phyloP scores from a whole-genome alignment of 2,113 vertebrate genomes.

The Puntigrus tetrazona region DNA sequence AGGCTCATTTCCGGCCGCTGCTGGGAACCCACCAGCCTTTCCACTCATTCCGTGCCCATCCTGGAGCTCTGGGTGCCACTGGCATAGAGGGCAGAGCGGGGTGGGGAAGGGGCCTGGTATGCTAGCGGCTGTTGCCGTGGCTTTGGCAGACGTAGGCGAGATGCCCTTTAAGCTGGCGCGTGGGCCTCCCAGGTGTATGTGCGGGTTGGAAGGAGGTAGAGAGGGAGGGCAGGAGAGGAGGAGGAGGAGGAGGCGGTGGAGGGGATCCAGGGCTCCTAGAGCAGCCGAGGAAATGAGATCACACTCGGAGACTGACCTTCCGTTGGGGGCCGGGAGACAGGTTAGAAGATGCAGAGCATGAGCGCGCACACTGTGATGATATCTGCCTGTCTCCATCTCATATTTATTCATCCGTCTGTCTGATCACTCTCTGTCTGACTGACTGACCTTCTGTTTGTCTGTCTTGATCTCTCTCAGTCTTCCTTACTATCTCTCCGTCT shows the following conservation, averaged over 20 bases:
- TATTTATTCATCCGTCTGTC: background rate
- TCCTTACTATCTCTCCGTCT: background rate
- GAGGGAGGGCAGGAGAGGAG: background rate
- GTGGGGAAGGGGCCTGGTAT: conserved; percentile 13
- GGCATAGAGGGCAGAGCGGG: conserved; percentile 12
- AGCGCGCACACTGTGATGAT: background rate
- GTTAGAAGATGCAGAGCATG: conserved; percentile 1
- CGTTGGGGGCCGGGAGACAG: background rate
- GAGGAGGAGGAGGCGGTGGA: background rate
- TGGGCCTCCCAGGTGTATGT: conserved; percentile 11
- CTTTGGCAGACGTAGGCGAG: background rate
- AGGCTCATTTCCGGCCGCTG: conserved; percentile 26
- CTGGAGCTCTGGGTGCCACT: conserved; percentile 15
- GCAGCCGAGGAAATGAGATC: conserved; percentile 9
- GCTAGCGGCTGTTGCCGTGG: conserved; percentile 23
- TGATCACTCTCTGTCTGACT: background rate
- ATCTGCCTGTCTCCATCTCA: background rate
- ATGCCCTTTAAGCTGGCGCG: conserved; percentile 22
- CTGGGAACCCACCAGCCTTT: background rate
- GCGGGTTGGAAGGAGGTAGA: background rate
- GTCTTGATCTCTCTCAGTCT: background rate
- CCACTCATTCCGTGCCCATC: background rate
- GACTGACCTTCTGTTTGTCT: background rate
- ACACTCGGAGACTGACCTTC: conserved; percentile 7
- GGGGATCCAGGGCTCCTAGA: background rate